These are phyloP conservation scores for Odontocolon sp. DNA, from an alignment of 2,888 invertebrate genomes.

Conservation along the genomic window DNA sequence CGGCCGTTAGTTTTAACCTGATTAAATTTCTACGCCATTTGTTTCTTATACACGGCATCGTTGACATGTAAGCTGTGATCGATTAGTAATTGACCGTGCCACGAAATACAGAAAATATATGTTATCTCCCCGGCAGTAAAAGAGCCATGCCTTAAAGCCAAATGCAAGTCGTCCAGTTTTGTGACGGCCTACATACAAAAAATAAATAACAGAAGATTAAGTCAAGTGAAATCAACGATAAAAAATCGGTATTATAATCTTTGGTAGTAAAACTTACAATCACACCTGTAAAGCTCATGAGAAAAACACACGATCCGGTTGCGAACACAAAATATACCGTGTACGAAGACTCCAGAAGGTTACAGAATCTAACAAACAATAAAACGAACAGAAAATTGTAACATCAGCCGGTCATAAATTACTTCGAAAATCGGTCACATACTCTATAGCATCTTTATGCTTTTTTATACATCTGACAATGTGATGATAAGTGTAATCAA, in stretches of 20 bases:
- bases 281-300: constrained; percentile 50
- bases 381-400: not conserved
- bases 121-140: constrained; percentile 35
- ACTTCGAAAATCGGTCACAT: not conserved
- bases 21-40: too few relatives aligned
- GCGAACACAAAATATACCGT: constrained; percentile 29
- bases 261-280: constrained; percentile 14
- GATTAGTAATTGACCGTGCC: constrained; percentile 52
- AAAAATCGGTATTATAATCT: too few relatives aligned
- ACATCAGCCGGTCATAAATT: not conserved
- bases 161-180: constrained; percentile 17
- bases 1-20: too few relatives aligned
- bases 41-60: constrained; percentile 21
- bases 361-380: constrained; percentile 21
- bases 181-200: constrained; percentile 26
- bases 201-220: not conserved
- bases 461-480: constrained; percentile 33
- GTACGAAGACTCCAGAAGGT: constrained; percentile 48
- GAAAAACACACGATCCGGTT: constrained; percentile 41
- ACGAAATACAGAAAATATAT: constrained; percentile 43
- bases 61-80: constrained; percentile 33
- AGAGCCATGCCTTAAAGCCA: constrained; percentile 31
- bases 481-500: constrained; percentile 22
- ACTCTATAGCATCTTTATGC: constrained; percentile 49
- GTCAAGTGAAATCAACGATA: too few relatives aligned